Evolutionary conservation across 2,797 vertebrate species (phyloP), one percentile per base, ranked within the genome.

Genomic region (Chanos chanos): DNA sequence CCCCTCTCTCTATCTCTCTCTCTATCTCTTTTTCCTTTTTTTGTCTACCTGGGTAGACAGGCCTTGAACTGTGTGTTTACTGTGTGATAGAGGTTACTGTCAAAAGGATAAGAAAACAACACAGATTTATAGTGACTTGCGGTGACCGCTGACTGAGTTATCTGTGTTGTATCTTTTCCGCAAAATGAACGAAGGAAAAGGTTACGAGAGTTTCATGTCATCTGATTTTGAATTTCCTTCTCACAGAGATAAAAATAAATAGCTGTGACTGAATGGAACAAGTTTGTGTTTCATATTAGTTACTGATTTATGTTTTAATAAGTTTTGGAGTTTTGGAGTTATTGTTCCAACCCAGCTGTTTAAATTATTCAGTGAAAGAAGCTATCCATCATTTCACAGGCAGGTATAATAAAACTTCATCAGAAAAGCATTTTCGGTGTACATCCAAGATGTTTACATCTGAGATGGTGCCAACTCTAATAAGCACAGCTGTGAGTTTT

Each of bases 321-420:
- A n/a, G n/a, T n/a, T n/a, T n/a, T n/a, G n/a, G n/a, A n/a, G n/a
- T n/a, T n/a, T n/a, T n/a, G 13, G 16, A 37, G 3, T 21, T 4
- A 18, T 39, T 31, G 16, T 37, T 37, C 50, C 19, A 44, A 61
- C 34, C 39, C n/a, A 22, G 15, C 24, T 22, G 31, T 47, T 53
- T 47, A 51, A 40, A 65, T 64, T 67, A 67, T 68, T 71, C 41
- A 70, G 43, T 58, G 61, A 68, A 54, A 57, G 43, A 64, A 47
- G 28, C 15, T 25, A 57, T 61, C 28, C n/a, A 60, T 64, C 33
- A 64, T 45, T 47, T 60, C 18, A 7, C 13, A 19, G 57, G 55
- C 25, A 66, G 36, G 7, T 22, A 22, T 4, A 7, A 13, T 9
- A 44, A 50, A 31, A 15, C 24, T 49, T 3, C 52, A 31, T 18